Evolutionary conservation across 1,140 invertebrate species (phyloP).

Genomic region (Plutomurus gul): DNA sequence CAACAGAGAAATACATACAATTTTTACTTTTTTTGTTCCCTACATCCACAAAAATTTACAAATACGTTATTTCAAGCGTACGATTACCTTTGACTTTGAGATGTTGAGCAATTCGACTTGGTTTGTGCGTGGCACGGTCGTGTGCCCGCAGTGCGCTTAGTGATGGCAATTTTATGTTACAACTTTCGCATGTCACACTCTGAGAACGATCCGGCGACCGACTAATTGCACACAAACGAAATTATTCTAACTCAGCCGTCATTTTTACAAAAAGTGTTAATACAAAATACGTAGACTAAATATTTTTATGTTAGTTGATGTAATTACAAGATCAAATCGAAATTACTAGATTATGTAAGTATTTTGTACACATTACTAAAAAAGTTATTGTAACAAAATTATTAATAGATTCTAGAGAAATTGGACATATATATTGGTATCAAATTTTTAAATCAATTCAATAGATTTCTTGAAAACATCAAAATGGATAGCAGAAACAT

Average conservation of each 20-base stretch:
- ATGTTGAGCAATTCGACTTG: slow-evolving; percentile 3
- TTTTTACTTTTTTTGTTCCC: not conserved
- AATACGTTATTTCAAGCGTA: not conserved
- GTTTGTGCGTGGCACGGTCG: not conserved
- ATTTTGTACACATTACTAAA: too few relatives aligned
- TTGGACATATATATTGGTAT: too few relatives aligned
- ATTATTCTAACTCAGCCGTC: not conserved
- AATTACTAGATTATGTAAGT: too few relatives aligned
- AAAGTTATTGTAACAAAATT: too few relatives aligned
- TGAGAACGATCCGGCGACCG: not conserved
- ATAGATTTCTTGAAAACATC: too few relatives aligned
- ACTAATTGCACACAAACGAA: not conserved
- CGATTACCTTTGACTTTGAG: not conserved
- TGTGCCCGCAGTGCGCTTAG: not conserved
- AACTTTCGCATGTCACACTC: not conserved
- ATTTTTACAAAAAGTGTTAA: too few relatives aligned
- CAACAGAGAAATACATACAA: not conserved
- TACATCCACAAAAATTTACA: not conserved
- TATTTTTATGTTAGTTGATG: too few relatives aligned
- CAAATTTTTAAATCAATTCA: too few relatives aligned
- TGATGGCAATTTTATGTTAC: not conserved
- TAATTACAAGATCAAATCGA: too few relatives aligned
- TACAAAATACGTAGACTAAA: too few relatives aligned
- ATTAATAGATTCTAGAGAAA: too few relatives aligned
- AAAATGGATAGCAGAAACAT: too few relatives aligned